Evolutionary conservation across 2,888 invertebrate genomes (phyloP), one percentile per base, ranked within the genome.

Genomic region (Pocota personata): DNA sequence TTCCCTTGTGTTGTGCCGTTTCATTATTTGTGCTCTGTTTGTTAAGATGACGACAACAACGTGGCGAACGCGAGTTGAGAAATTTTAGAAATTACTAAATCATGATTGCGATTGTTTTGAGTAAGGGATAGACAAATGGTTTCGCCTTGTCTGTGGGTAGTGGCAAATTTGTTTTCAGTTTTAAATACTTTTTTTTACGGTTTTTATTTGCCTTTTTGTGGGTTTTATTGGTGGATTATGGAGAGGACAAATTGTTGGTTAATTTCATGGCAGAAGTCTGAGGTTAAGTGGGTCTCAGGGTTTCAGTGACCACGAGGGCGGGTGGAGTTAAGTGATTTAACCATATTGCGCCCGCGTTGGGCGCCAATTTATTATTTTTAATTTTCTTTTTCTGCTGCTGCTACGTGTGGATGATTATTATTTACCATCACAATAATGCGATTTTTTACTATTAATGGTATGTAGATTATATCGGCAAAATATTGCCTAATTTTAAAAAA

Each of bases 21-120:
- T 71, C 64, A 60, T 75, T 64, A 35, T 69, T 58, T 50, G 19
- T 50, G n/a, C 27, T 62, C 14, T 77, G 40, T 82, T 77, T 64
- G 58, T 72, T 83, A 35, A 72, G 72, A 62, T 60, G 58, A 77
- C 64, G 60, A 64, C 21, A 35, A 64, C 57, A 16, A n/a, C 62
- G 50, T 27, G 37, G 69, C 52, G 37, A 50, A 60, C 27, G 43
- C 50, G 48, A 82, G 57, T 69, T 76, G 82, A 37, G 43, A 62
- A 48, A 50, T 57, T 72, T 77, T 77, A 62, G 46, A 78, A 78
- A 78, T 83, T 83, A 83, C 83, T 73, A 67, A 83, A 83, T 78
- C 73, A 73, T 73, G 48, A 37, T 30, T 82, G 67, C 40, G 82
- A 82, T 82, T 78, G 72, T 77, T 66, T 32, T 14, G 24, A 27